Evolutionary conservation across 2,113 vertebrate genomes (phyloP).

Genomic region (Indicator indicator): DNA sequence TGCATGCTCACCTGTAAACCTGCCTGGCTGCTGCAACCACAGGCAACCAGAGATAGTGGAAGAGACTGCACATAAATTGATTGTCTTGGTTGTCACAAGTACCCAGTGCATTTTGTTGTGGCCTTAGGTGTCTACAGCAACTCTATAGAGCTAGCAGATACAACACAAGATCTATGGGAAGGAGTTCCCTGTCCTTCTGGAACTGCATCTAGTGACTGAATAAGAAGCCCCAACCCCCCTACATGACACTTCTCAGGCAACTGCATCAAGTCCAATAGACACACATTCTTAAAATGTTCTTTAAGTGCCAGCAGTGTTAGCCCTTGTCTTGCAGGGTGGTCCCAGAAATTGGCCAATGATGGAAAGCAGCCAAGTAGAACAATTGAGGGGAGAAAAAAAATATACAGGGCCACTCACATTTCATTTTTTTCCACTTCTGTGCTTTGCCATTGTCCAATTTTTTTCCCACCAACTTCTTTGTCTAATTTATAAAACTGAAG

Average conservation of each 20-base stretch:
- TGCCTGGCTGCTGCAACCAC: background rate
- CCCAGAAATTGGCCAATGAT: background rate
- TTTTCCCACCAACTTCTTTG: background rate
- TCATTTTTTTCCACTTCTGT: rapidly evolving
- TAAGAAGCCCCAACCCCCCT: background rate
- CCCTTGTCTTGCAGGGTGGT: background rate
- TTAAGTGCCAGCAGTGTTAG: background rate
- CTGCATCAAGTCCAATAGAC: no score
- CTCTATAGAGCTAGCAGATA: background rate
- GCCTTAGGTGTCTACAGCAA: background rate
- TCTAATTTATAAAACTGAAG: background rate
- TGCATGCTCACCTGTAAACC: background rate
- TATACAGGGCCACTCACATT: background rate
- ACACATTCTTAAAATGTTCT: background rate
- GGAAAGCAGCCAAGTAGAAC: background rate
- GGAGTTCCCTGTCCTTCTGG: background rate
- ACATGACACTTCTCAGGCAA: background rate
- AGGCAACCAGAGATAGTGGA: background rate
- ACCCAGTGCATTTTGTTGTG: background rate
- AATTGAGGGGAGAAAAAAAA: rapidly evolving
- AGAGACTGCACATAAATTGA: background rate
- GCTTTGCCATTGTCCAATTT: background rate
- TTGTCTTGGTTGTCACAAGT: background rate
- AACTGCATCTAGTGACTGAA: background rate
- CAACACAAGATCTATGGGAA: background rate